Evolutionary conservation across 2,113 vertebrate genomes (phyloP), one percentile per base, ranked within the genome.

Genomic region (Pseudois nayaur): DNA sequence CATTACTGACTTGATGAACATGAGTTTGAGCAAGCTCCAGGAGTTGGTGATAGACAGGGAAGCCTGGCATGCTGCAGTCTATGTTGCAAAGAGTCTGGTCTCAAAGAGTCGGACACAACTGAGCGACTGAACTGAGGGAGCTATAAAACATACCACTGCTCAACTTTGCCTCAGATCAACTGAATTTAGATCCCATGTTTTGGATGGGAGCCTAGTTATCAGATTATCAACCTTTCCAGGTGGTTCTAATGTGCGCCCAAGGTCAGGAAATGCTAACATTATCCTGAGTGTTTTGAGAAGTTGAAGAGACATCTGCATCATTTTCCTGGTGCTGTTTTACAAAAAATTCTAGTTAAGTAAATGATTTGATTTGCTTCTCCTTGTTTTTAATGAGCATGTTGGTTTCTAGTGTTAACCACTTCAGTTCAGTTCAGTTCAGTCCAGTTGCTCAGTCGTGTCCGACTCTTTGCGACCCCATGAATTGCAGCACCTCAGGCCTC

Each of bases 331-430:
- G 60, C n/a, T 87, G 16, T 21, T 57, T 59, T 97, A 14, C 90
- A 87, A 81, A n/a, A 55, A 87, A 43, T 74, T 57, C 55, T 62
- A 33, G 31, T 57, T n/a, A 89, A 84, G 9, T 31, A 78, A 89
- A 59, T 89, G 6, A 79, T 9, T 79, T 85, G 62, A 59, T 89
- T 97, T 89, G 43, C n/a, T 85, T 59, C 59, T 88, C 43, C 21
- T 93, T 78, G 6, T 79, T 79, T 45, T 79, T 78, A 50, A 52
- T 86, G 67, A 85, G 33, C 31, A n/a, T 59, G 2, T 29, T 88
- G 64, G 29, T 82, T 90, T 87, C n/a, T 90, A 50, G 43, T 79
- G 33, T 52, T 89, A 19, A 10, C 54, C 40, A 33, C 19, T 67
- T 83, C 55, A 57, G 21, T 23, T 23, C 54, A 55, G 50, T 52